These are phyloP conservation scores for Meloe dianella DNA, from an alignment of 2,888 invertebrate species.

Conservation along the genomic window DNA sequence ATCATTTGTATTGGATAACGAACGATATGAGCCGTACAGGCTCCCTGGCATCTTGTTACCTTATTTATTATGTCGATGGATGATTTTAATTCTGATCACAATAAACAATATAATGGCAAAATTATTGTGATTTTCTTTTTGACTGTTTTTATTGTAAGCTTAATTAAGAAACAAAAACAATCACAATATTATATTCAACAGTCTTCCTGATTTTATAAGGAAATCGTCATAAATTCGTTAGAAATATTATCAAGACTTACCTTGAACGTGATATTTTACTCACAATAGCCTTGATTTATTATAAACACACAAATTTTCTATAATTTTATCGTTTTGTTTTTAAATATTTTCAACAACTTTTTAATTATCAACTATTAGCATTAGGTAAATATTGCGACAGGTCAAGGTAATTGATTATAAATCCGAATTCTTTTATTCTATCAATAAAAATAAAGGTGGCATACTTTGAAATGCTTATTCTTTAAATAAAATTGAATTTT, in stretches of 20 bases:
- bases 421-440: too few relatives aligned
- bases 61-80: not conserved
- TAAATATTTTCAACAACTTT: not conserved
- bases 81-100: not conserved
- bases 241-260: not conserved
- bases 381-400: too few relatives aligned
- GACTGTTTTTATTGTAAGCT: not conserved
- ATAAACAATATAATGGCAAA: not conserved
- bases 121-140: not conserved
- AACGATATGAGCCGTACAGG: conserved; percentile 70
- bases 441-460: too few relatives aligned
- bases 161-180: not conserved
- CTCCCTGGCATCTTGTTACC: conserved; percentile 65
- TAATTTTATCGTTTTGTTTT: not conserved
- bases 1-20: conserved; percentile 59
- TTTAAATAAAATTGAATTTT: too few relatives aligned
- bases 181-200: not conserved
- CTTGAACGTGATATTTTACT: not conserved
- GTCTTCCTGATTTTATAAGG: not conserved
- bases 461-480: too few relatives aligned
- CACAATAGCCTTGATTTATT: not conserved
- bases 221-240: not conserved
- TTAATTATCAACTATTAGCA: not conserved
- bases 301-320: not conserved
- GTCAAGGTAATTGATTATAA: not conserved